Evolutionary conservation across 2,113 vertebrate genomes (phyloP), one percentile per base, ranked within the genome.

Genomic region (Istiophorus platypterus): DNA sequence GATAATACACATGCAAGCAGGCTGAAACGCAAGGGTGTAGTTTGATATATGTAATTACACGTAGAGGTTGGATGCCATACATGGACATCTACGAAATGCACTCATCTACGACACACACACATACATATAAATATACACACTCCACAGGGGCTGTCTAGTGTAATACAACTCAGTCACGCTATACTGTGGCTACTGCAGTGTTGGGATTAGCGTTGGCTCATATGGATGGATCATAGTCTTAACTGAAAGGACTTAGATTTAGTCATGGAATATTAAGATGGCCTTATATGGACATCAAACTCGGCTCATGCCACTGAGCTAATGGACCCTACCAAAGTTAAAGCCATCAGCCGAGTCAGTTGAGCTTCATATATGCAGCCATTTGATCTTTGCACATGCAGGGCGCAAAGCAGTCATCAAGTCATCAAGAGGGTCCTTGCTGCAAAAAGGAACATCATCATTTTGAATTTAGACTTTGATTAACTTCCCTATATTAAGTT

Each of bases 221-320:
- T 86, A 85, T 82, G 82, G 81, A 72, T 63, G 77, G 84, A 88
- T 91, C 88, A 89, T 71, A 66, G 84, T 81, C 72, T 91, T 85
- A 89, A 84, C 69, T 76, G 73, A 91, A 82, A 88, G 68, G 76
- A 90, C 84, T 89, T 80, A 47, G 72, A 85, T 85, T 81, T 87
- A 80, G 81, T 83, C 79, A 72, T 69, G 64, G 68, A 45, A 89
- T 76, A 49, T 82, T 85, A 81, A 86, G 80, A 88, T 22, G 49
- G 13, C 82, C 85, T 83, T 86, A 89, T 87, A 81, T 79, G 88
- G 81, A 72, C 72, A 71, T 84, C 31, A 34, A 83, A 70, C 66
- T 42, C 37, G 17, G 4, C 24, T 74, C 65, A 29, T 78, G 82
- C 63, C 47, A 79, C 72, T 65, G 82, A 87, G n/a, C 81, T 64